Conservation (phyloP, 2,797 vertebrate species). For the Halcyon leucocephala region DNA sequence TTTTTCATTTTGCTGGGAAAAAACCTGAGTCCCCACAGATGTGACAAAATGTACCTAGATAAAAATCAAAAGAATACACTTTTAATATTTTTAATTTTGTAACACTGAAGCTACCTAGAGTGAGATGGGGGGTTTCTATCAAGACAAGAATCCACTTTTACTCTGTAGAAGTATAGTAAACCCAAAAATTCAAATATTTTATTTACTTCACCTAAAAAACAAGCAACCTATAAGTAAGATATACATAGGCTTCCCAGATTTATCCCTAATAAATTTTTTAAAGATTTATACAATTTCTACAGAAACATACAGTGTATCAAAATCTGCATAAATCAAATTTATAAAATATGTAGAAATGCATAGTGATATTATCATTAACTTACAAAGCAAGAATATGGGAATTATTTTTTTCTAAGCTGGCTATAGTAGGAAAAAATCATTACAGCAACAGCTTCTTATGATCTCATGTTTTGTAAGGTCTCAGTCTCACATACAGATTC, state of each 20-base stretch:
- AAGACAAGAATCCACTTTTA: slow-evolving; percentile 10
- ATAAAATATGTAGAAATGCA: slow-evolving; percentile 88
- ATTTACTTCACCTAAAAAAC: slow-evolving; percentile 85
- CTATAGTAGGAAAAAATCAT: slow-evolving; percentile 79
- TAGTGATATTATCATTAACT: slow-evolving; percentile 83
- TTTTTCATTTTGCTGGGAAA: neutral
- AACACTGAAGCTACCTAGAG: neutral
- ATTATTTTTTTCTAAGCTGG: slow-evolving; percentile 72
- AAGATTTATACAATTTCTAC: slow-evolving; percentile 87
- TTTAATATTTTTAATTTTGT: neutral
- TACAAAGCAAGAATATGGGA: slow-evolving; percentile 82
- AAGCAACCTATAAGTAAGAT: slow-evolving; percentile 82
- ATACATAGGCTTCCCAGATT: slow-evolving; percentile 78
- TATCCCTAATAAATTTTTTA: slow-evolving; percentile 79
- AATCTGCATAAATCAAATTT: slow-evolving; percentile 88
- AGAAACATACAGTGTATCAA: slow-evolving; percentile 89
- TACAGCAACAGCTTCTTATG: slow-evolving; percentile 75
- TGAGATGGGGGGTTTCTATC: neutral
- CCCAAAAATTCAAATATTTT: slow-evolving; percentile 81
- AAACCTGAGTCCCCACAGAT: neutral
- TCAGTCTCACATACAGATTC: slow-evolving; percentile 72
- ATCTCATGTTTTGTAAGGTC: slow-evolving; percentile 63
- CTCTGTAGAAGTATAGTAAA: slow-evolving; percentile 48
- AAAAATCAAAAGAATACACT: neutral
- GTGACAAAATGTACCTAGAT: neutral